Percentiles rank a stretch among this genome's conserved stretches.
Evolutionary conservation across 1,140 invertebrate genomes (phyloP).

Genomic region (Drosophila kurseongensis): DNA sequence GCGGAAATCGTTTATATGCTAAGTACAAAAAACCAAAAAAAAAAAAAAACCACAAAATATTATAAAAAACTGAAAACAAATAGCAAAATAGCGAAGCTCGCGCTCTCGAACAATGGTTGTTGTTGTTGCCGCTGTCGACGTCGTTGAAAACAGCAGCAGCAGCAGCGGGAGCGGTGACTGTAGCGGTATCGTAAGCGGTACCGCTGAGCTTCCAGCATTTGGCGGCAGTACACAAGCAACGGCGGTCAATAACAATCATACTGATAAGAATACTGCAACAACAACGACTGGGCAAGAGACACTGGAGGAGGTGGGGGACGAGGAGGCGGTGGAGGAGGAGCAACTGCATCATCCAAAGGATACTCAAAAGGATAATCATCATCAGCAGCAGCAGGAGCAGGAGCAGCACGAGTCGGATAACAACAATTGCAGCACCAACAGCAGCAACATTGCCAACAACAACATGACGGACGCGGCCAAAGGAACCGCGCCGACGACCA

Average conservation of each 20-base stretch:
- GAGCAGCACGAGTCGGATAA: background rate
- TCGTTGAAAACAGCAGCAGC: constrained; percentile 47
- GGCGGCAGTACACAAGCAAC: constrained; percentile 42
- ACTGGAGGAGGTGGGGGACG: background rate
- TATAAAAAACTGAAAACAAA: constrained; percentile 32
- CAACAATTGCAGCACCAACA: constrained; percentile 22
- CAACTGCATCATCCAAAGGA: constrained; percentile 11
- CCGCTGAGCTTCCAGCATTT: background rate
- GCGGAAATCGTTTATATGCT: constrained; percentile 69
- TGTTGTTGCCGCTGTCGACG: constrained; percentile 56
- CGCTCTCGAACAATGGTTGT: constrained; percentile 72
- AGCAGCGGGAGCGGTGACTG: constrained; percentile 25
- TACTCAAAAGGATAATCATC: constrained; percentile 13
- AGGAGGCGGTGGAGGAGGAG: background rate
- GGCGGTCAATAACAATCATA: constrained; percentile 56
- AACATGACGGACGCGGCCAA: constrained; percentile 61
- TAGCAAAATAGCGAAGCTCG: constrained; percentile 40
- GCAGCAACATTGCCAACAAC: constrained; percentile 18
- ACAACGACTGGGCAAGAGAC: constrained; percentile 7
- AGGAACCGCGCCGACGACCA: constrained; percentile 1
- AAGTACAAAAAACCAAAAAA: constrained; percentile 32
- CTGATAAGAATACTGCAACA: constrained; percentile 33
- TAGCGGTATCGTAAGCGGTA: constrained; percentile 4
- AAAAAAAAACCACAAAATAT: background rate
- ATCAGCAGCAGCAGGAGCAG: background rate